Conservation (phyloP, 2,797 vertebrate species). For the Aulostomus chinensis region DNA sequence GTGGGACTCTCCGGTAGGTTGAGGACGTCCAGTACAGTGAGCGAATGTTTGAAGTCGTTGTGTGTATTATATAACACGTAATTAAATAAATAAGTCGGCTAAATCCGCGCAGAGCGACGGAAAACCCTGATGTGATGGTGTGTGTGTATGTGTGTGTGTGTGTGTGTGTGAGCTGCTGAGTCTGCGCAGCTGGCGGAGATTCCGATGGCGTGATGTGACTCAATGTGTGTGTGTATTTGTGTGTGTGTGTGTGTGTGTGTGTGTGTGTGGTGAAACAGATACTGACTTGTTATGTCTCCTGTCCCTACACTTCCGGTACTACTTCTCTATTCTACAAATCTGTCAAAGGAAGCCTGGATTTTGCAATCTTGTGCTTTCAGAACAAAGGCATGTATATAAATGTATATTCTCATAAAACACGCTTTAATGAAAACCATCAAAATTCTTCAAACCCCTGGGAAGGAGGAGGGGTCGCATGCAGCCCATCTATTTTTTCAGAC, state of each 20-base stretch:
- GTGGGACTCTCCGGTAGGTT: constrained; percentile 5
- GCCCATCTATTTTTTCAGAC: too few relatives aligned
- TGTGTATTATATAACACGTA: constrained; percentile 63
- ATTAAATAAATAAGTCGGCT: constrained; percentile 68
- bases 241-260: constrained; percentile 21
- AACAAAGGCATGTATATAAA: too few relatives aligned
- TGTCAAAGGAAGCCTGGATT: too few relatives aligned
- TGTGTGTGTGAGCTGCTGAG: constrained; percentile 47
- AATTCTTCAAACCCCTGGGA: too few relatives aligned
- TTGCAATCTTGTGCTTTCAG: too few relatives aligned
- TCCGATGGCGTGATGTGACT: constrained; percentile 66
- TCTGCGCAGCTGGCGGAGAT: constrained; percentile 74
- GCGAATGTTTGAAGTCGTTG: constrained; percentile 11
- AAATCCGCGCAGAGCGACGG: constrained; percentile 59
- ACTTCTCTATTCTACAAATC: too few relatives aligned
- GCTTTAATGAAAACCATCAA: too few relatives aligned
- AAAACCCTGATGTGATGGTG: constrained; percentile 66
- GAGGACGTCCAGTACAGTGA: constrained; percentile 24
- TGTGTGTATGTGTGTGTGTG: not conserved
- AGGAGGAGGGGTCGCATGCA: too few relatives aligned
- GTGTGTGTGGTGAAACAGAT: not conserved
- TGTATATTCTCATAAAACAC: too few relatives aligned
- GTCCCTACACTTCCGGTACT: too few relatives aligned
- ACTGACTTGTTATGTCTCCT: too few relatives aligned
- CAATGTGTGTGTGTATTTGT: constrained; percentile 2